These are phyloP conservation scores for Orchestia grillus DNA, from an alignment of 1,140 invertebrate species.

Conservation along the genomic window DNA sequence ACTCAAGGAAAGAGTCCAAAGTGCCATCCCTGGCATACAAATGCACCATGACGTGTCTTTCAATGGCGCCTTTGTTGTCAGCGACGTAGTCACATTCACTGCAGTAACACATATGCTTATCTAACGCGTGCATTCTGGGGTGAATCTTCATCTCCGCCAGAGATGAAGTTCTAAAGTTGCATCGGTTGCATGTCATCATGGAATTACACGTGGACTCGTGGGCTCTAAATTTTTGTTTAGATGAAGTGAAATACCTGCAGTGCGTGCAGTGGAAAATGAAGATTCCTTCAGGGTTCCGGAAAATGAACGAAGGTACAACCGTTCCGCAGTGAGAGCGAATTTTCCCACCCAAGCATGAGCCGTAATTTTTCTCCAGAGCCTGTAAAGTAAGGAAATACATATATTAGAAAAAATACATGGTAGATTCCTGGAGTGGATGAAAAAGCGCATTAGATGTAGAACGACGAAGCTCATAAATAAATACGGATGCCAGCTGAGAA, in stretches of 20 bases:
- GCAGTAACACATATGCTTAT: neutral
- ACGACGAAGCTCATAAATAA: no score
- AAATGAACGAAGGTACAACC: neutral
- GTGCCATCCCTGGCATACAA: neutral
- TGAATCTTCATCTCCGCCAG: neutral
- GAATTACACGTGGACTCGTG: neutral
- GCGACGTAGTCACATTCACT: neutral
- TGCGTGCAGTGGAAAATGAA: neutral
- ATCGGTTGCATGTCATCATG: neutral
- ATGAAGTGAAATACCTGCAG: neutral
- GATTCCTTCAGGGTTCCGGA: neutral
- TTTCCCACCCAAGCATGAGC: neutral
- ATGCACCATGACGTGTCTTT: slow-evolving; percentile 11
- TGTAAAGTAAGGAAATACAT: neutral
- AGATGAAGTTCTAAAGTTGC: neutral
- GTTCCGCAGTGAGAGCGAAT: neutral
- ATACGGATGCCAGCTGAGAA: no score
- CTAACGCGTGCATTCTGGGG: neutral
- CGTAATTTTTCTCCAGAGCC: slow-evolving; percentile 23
- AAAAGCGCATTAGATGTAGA: no score
- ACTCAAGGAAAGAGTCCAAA: neutral
- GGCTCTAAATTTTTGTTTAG: neutral
- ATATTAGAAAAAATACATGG: no score
- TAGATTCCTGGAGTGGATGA: no score
- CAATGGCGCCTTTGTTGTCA: slow-evolving; percentile 24